Evolutionary conservation across 2,797 vertebrate genomes (phyloP), one percentile per base, ranked within the genome.

Genomic region (Pseudopleuronectes americanus): DNA sequence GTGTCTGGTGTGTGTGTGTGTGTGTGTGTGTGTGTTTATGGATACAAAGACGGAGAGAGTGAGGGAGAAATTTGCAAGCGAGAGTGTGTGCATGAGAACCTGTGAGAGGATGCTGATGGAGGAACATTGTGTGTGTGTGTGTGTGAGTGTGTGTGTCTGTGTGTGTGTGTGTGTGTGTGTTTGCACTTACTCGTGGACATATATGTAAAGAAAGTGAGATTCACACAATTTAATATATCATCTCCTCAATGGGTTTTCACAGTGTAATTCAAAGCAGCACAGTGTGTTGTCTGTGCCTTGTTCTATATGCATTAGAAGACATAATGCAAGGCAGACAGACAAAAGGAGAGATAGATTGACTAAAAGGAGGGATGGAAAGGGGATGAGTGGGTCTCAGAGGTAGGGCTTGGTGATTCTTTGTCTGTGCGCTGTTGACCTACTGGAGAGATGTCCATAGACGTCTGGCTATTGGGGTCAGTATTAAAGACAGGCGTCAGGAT

Each of bases 1-100:
- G 91, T 93, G 91, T 93, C 87, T 92, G 81, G 74, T 86, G 64
- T 77, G 54, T 73, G 24, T 82, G 68, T 31, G 28, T 31, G 28
- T 31, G 28, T 8, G 28, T 69, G 69, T 81, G 71, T 71, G 71
- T 68, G 87, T 74, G 78, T 80, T 68, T 84, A 65, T 84, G 84
- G 84, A 86, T 79, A 84, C 74, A 88, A 85, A 85, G 74, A 79
- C 38, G 4, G 48, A 72, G 57, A 76, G 68, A 81, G 79, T 83
- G 77, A 83, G 47, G 28, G 68, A 85, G 70, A 82, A 74, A 83
- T 86, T 74, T 84, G 72, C 58, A 83, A 84, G 70, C 13, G 63
- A 81, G 73, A 84, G 68, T 71, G 57, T 74, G 57, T 57, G 49
- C 31, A 48, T 64, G 68, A 58, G 47, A 61, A 80, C 55, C 49